These are phyloP conservation scores for Masticophis lateralis DNA, from an alignment of 2,797 vertebrate species.

Conservation along the genomic window DNA sequence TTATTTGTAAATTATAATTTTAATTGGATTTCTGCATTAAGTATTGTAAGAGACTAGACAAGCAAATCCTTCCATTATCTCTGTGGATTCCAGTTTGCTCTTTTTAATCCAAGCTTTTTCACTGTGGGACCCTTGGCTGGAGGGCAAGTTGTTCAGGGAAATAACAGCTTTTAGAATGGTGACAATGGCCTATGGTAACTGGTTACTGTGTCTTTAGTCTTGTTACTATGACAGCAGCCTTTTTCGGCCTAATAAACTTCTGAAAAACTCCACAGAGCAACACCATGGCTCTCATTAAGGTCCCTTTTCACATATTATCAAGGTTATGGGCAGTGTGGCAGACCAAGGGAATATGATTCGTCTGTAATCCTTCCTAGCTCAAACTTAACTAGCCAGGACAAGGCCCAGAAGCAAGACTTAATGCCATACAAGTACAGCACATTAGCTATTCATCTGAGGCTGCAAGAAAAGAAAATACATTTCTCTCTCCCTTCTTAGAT, in stretches of 20 bases:
- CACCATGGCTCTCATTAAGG: background rate
- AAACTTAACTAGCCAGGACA: background rate
- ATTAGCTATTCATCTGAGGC: background rate
- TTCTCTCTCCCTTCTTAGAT: background rate
- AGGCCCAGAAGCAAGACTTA: background rate
- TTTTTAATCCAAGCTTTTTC: background rate
- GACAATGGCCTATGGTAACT: background rate
- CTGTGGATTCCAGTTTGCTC: background rate
- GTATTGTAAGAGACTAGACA: background rate
- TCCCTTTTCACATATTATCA: background rate
- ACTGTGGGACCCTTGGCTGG: background rate
- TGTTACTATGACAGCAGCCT: background rate
- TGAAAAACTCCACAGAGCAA: background rate
- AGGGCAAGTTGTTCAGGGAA: background rate
- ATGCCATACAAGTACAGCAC: background rate
- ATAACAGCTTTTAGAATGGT: background rate
- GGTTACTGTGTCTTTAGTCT: background rate
- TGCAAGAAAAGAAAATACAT: background rate
- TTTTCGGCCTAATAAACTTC: background rate
- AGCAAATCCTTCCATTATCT: background rate
- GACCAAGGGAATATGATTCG: background rate
- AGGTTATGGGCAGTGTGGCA: background rate
- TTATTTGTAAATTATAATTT: background rate
- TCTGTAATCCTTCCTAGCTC: background rate
- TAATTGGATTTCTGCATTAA: background rate